Base-by-base conservation (phyloP, 2,888 invertebrate species). In the Leptogaster cylindrica region DNA sequence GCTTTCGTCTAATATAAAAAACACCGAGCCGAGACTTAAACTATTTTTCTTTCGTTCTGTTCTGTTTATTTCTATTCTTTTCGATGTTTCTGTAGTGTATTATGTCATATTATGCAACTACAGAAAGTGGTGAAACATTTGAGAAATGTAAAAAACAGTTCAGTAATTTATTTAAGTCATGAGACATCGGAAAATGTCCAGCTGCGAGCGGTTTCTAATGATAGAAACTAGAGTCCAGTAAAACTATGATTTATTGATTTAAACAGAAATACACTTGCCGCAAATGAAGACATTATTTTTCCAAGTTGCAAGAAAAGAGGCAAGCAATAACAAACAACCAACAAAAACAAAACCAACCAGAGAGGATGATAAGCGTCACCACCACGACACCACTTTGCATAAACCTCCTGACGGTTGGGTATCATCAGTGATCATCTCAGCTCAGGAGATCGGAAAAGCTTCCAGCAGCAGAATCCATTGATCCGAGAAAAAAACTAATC, bases 231-330 rank as follows among this genome's bases (percentile, higher is more conserved):
- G n/a, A n/a, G n/a, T n/a, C n/a, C n/a, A n/a, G n/a, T n/a, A n/a
- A n/a, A 64, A 64, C 64, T 48, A 63, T 46, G 46, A 63, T 46
- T 44, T 63, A 63, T 63, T 46, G 31, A 63, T 31, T 20, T 7
- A n/a, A 20, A 33, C 2, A 12, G 8, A n/a, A 31, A 16, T 16
- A 64, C 48, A 33, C 48, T 36, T 33, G 12, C 64, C 10, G 14
- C 33, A 48, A 64, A 64, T 64, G 48, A 64, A 64, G 64, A 64
- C 64, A 64, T 64, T 64, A 64, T 23, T 48, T 23, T 20, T 36
- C 20, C 33, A 14, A 23, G 20, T 14, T 48, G 46, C 27, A 28
- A 8, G 20, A 46, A n/a, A n/a, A n/a, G n/a, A n/a, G n/a, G n/a
- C n/a, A n/a, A n/a, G n/a, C n/a, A n/a, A n/a, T n/a, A n/a, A n/a